phyloP scores from a whole-genome alignment of 2,113 vertebrate species.

The Myotis davidii region DNA sequence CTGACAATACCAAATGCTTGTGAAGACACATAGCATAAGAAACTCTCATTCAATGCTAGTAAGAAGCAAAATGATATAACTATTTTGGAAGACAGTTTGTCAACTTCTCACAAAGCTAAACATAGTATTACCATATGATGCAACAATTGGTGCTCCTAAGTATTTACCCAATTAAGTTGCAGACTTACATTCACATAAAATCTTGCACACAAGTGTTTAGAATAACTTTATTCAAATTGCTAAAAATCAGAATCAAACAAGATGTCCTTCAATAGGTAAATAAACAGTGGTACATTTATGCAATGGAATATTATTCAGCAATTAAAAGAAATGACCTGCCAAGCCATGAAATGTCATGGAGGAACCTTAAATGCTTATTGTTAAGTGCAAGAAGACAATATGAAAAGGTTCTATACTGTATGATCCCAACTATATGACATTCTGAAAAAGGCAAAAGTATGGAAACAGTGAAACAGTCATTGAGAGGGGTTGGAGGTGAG shows the following conservation, averaged over 20 bases:
- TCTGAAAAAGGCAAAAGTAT: neutral
- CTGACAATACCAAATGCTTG: neutral
- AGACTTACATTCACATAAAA: neutral
- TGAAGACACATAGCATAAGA: neutral
- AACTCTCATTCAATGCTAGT: neutral
- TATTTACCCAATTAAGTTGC: neutral
- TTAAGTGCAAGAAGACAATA: neutral
- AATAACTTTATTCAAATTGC: neutral
- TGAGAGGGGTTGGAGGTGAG: neutral
- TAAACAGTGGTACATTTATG: neutral
- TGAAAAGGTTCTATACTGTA: neutral
- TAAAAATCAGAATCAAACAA: neutral
- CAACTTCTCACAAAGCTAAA: neutral
- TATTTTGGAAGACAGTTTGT: neutral
- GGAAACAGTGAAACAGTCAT: neutral
- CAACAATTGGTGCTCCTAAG: neutral
- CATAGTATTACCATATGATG: neutral
- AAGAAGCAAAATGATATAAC: neutral
- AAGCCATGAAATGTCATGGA: neutral
- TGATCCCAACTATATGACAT: neutral
- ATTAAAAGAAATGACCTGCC: neutral
- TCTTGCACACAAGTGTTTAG: neutral
- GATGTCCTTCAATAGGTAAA: neutral
- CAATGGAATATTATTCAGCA: neutral
- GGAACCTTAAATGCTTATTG: neutral